Evolutionary conservation across 2,888 invertebrate species (phyloP).

Genomic region (Lasius platythorax): DNA sequence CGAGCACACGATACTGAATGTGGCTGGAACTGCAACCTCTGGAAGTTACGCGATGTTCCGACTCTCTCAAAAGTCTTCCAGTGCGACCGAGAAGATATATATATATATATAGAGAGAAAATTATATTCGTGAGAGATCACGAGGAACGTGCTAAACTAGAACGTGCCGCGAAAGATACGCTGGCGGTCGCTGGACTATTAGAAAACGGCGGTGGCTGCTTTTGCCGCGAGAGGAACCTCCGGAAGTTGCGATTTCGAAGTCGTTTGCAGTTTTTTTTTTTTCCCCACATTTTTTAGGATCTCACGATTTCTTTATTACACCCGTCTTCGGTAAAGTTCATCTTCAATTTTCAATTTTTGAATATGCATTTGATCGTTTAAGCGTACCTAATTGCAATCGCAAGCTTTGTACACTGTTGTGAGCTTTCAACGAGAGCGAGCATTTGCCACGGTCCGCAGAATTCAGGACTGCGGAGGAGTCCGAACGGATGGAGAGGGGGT

Average conservation of each 20-base stretch:
- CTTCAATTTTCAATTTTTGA: conserved; percentile 16
- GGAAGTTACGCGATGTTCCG: conserved; percentile 35
- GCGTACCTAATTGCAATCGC: conserved; percentile 30
- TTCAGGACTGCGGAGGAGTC: conserved; percentile 45
- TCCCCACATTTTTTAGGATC: no score
- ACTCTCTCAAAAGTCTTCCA: conserved; percentile 29
- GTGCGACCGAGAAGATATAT: conserved; percentile 27
- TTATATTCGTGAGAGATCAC: conserved; percentile 55
- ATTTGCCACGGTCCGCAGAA: conserved; percentile 38
- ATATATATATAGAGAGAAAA: not conserved
- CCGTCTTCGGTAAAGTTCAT: not conserved
- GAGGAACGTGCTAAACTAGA: conserved; percentile 38
- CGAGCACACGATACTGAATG: conserved; percentile 56
- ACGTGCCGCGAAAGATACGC: not conserved
- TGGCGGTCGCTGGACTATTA: not conserved
- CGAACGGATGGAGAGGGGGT: not conserved
- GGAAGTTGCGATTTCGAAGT: not conserved
- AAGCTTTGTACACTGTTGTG: conserved; percentile 41
- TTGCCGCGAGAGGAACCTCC: not conserved
- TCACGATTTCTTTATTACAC: no score
- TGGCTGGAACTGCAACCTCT: conserved; percentile 34
- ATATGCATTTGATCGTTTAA: conserved; percentile 34
- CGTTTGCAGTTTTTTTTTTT: no score
- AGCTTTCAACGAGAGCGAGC: conserved; percentile 22
- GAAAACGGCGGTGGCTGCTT: no score